Evolutionary conservation across 2,888 invertebrate genomes (phyloP).

Genomic region (Tinea pellionella): DNA sequence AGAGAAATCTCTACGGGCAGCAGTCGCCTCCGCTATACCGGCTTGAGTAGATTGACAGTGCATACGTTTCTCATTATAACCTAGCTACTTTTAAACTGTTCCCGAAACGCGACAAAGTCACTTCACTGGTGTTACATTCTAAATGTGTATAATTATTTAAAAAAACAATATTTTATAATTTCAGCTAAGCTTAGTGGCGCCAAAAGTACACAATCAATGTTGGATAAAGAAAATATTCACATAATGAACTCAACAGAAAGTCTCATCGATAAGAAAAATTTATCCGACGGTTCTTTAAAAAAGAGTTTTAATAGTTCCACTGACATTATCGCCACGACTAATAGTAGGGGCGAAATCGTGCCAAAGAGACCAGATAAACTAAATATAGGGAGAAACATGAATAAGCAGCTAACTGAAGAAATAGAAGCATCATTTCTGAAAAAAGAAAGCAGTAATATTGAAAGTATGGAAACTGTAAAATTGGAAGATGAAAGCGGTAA

Average conservation of each 20-base stretch:
- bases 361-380: conserved; percentile 63
- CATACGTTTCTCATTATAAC: too few species aligned
- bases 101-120: too few species aligned
- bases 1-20: too few species aligned
- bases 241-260: conserved; percentile 53
- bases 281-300: conserved; percentile 48
- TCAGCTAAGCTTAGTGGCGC: conserved; percentile 55
- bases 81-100: too few species aligned
- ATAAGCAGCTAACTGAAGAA: conserved; percentile 61
- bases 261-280: conserved; percentile 48
- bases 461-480: conserved; percentile 64
- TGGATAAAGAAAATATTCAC: conserved; percentile 57
- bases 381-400: conserved; percentile 56
- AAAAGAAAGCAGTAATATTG: conserved; percentile 44
- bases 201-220: conserved; percentile 56
- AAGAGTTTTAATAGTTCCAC: conserved; percentile 49
- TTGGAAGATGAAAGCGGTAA: conserved; percentile 42
- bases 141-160: too few species aligned
- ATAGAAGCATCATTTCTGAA: conserved; percentile 47
- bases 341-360: conserved; percentile 58
- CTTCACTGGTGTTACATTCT: too few species aligned
- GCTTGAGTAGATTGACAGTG: too few species aligned
- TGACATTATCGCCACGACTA: conserved; percentile 61
- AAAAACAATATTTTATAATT: conserved; percentile 17
- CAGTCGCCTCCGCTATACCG: too few species aligned